Percentiles rank a stretch among this genome's conserved stretches.
phyloP scores from a whole-genome alignment of 2,888 invertebrate species.

The Drosophila quinaria region DNA sequence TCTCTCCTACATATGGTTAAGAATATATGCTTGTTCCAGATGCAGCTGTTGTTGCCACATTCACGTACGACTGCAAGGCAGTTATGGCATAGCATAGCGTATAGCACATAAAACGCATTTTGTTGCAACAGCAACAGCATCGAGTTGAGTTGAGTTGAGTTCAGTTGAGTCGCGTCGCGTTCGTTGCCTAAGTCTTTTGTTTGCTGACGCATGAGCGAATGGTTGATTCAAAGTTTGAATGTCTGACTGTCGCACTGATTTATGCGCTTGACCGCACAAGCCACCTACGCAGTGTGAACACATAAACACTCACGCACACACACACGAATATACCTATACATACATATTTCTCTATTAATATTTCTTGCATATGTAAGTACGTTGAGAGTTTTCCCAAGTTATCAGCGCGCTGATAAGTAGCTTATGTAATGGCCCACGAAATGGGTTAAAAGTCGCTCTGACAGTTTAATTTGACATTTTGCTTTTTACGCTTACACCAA shows the following conservation, averaged over 20 bases:
- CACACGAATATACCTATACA: not conserved
- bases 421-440: conserved; percentile 74
- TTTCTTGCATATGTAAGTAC: conserved; percentile 46
- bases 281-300: conserved; percentile 65
- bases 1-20: conserved; percentile 52
- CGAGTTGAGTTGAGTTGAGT: conserved; percentile 34
- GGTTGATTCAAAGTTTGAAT: conserved; percentile 47
- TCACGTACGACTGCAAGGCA: conserved; percentile 13
- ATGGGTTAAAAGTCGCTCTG: conserved; percentile 78
- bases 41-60: conserved; percentile 74
- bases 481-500: conserved; percentile 28
- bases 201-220: conserved; percentile 77
- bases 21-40: conserved; percentile 64
- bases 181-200: conserved; percentile 81
- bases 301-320: conserved; percentile 23
- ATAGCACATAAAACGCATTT: conserved; percentile 63
- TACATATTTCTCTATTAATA: conserved; percentile 61
- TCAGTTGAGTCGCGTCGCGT: conserved; percentile 46
- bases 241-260: conserved; percentile 69
- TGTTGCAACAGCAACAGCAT: conserved; percentile 61
- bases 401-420: conserved; percentile 80
- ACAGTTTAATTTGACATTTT: conserved; percentile 80
- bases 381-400: conserved; percentile 59
- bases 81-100: conserved; percentile 11
- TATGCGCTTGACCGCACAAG: conserved; percentile 75